These are phyloP conservation scores for Hyposoter dolosus DNA, from an alignment of 2,888 invertebrate species.

Conservation along the genomic window DNA sequence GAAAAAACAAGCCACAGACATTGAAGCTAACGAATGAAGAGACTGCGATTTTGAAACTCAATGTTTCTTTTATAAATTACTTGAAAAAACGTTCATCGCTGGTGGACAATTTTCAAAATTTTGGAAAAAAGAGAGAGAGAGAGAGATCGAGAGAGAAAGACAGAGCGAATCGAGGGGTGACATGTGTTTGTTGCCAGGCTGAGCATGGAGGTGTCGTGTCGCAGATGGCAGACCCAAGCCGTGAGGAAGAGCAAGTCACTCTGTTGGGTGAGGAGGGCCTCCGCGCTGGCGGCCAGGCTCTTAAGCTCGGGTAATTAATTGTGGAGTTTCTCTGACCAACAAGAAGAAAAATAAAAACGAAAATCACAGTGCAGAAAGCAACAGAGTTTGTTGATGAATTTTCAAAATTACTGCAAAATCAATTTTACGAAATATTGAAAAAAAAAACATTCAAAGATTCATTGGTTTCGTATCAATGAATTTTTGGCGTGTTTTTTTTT, in stretches of 20 bases:
- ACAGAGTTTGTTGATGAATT: constrained; percentile 61
- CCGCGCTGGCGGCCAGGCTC: constrained; percentile 97
- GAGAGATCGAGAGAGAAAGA: constrained; percentile 74
- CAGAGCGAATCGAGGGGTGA: constrained; percentile 83
- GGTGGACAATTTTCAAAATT: background rate
- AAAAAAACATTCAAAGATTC: background rate
- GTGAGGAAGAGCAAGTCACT: constrained; percentile 98
- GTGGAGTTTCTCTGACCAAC: constrained; percentile 76
- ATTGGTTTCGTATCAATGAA: background rate
- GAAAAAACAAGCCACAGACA: background rate
- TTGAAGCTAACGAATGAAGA: constrained; percentile 23
- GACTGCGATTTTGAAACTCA: constrained; percentile 1
- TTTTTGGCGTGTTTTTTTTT: background rate
- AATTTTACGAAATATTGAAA: background rate
- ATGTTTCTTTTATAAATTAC: background rate
- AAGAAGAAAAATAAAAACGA: background rate
- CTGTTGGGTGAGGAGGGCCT: constrained; percentile 98
- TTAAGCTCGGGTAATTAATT: constrained; percentile 97
- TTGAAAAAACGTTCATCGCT: constrained; percentile 49
- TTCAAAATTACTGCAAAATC: background rate
- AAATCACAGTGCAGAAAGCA: constrained; percentile 75
- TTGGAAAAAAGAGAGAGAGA: constrained; percentile 45
- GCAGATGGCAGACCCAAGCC: constrained; percentile 98
- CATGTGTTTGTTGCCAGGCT: constrained; percentile 89
- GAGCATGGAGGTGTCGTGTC: constrained; percentile 89